A percentile compares a stretch with the other conserved stretches of the same genome.
Conservation (phyloP, 2,113 vertebrate genomes). For the Notarius lentiginosus region DNA sequence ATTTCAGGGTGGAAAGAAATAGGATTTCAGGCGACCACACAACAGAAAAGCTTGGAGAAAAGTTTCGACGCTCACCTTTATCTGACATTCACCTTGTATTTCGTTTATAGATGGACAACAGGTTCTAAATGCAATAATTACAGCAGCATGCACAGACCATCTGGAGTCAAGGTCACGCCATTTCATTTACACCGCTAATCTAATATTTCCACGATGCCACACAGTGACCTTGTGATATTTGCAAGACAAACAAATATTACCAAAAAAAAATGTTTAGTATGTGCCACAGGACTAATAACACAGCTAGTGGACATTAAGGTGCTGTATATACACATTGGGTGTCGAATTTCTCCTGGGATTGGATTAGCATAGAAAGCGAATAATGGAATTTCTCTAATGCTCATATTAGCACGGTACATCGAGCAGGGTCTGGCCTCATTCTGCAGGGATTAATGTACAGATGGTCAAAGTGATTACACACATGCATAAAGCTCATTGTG, state of each 20-base stretch:
- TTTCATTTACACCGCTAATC: slow-evolving; percentile 18
- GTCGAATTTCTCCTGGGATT: neutral
- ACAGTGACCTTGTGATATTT: slow-evolving; percentile 1
- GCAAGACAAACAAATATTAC: neutral
- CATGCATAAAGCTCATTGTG: neutral
- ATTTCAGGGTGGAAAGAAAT: slow-evolving; percentile 23
- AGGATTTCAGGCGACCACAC: neutral
- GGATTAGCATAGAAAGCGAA: slow-evolving; percentile 5
- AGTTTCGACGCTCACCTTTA: slow-evolving; percentile 4
- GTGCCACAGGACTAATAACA: neutral
- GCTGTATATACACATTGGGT: no score
- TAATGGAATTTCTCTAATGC: neutral
- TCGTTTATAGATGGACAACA: neutral
- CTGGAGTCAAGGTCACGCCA: neutral
- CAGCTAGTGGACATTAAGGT: neutral
- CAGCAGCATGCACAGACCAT: neutral
- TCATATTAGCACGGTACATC: neutral
- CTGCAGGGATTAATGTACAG: slow-evolving; percentile 13
- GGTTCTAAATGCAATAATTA: slow-evolving; percentile 3
- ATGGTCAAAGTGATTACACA: slow-evolving; percentile 24
- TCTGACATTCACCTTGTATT: slow-evolving; percentile 17
- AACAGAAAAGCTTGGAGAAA: neutral
- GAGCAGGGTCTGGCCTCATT: neutral
- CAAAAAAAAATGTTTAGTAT: neutral
- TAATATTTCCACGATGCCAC: neutral